A percentile compares a stretch with the other conserved stretches of the same genome.
Evolutionary conservation across 2,888 invertebrate species (phyloP).

Genomic region (Microctonus aethiopoides): DNA sequence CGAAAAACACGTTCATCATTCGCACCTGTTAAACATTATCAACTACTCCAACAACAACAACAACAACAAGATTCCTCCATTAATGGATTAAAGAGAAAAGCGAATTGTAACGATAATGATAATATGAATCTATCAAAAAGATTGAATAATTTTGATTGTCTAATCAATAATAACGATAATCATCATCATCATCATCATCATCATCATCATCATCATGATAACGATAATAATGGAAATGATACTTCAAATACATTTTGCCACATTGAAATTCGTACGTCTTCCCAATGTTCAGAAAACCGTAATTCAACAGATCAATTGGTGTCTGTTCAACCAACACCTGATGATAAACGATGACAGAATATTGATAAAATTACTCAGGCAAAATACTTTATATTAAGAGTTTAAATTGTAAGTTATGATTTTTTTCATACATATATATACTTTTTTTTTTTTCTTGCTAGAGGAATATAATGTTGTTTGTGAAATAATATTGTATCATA

Average conservation of each 20-base stretch:
- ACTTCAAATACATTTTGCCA: constrained; percentile 60
- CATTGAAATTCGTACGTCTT: constrained; percentile 59
- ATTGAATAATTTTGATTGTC: constrained; percentile 12
- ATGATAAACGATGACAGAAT: constrained; percentile 15
- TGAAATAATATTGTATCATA: background rate
- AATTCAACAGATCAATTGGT: background rate
- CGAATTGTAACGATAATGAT: constrained; percentile 22
- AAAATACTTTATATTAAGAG: background rate
- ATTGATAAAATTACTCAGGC: background rate
- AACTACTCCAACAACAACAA: background rate
- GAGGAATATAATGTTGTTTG: background rate
- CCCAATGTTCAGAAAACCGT: constrained; percentile 42
- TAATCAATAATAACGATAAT: background rate
- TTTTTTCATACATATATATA: background rate
- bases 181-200: constrained; percentile 8
- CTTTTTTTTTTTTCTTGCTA: background rate
- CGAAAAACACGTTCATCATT: constrained; percentile 64
- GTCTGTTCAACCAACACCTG: background rate
- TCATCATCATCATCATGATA: constrained; percentile 5
- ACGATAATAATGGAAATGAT: constrained; percentile 31
- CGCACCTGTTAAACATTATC: constrained; percentile 54
- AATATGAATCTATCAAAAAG: constrained; percentile 17
- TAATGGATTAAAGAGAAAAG: constrained; percentile 42
- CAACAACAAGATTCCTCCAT: background rate
- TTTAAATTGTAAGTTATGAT: background rate